Percentiles rank a stretch among this genome's conserved stretches.
Conservation (phyloP, 2,797 vertebrate species). For the Poeciliopsis paucimaculata region DNA sequence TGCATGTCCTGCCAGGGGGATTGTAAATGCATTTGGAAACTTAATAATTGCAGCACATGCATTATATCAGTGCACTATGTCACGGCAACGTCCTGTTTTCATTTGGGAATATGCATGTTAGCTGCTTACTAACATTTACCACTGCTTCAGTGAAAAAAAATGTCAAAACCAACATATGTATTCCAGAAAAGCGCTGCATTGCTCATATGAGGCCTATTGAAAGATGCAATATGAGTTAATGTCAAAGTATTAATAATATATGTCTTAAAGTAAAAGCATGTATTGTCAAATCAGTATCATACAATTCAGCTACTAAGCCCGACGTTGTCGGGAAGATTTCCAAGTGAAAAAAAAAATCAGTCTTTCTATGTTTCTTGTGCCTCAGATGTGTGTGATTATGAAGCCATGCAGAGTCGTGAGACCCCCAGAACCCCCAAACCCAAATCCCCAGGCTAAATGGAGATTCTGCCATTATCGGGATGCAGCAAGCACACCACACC, state of each 20-base stretch:
- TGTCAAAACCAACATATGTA: slow-evolving; percentile 83
- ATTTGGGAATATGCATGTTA: slow-evolving; percentile 80
- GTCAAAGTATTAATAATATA: slow-evolving; percentile 59
- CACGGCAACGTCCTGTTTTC: slow-evolving; percentile 77
- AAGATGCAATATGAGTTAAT: slow-evolving; percentile 73
- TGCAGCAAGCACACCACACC: slow-evolving; percentile 36
- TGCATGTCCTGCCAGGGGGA: slow-evolving; percentile 13
- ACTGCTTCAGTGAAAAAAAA: slow-evolving; percentile 82
- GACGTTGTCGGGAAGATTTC: slow-evolving; percentile 26
- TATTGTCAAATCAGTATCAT: neutral
- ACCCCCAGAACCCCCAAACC: slow-evolving; percentile 13
- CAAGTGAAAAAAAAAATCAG: slow-evolving; percentile 17
- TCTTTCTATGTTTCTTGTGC: slow-evolving; percentile 6
- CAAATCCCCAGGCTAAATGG: slow-evolving; percentile 4
- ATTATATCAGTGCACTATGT: slow-evolving; percentile 60
- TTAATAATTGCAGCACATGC: slow-evolving; percentile 53
- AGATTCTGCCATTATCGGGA: slow-evolving; percentile 23
- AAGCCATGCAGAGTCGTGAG: slow-evolving; percentile 66
- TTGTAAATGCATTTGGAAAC: slow-evolving; percentile 55
- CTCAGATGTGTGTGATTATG: slow-evolving; percentile 34
- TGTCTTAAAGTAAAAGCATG: slow-evolving; percentile 13
- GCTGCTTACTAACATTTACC: slow-evolving; percentile 83
- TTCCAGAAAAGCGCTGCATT: slow-evolving; percentile 81
- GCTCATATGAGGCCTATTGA: slow-evolving; percentile 75
- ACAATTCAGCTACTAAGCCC: slow-evolving; percentile 7